phyloP scores from a whole-genome alignment of 2,888 invertebrate species.

The Sepiola atlantica region DNA sequence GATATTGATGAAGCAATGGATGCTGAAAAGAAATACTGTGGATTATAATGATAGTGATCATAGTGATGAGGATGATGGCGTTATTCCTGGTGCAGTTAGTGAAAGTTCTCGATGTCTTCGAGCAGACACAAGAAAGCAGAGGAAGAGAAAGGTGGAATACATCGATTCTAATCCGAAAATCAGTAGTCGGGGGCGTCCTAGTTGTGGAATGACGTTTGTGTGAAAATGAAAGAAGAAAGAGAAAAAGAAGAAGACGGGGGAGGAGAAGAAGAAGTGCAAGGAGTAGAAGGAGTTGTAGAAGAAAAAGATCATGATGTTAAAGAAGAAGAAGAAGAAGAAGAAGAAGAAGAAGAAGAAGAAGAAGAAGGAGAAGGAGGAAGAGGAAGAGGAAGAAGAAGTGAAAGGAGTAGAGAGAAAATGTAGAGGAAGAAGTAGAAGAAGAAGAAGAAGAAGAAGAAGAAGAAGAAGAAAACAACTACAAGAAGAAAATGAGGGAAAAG shows the following conservation, averaged over 20 bases:
- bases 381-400: not conserved
- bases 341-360: not conserved
- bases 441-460: not conserved
- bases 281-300: not conserved
- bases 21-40: no score
- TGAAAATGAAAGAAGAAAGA: not conserved
- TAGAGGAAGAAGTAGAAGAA: not conserved
- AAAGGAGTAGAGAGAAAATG: not conserved
- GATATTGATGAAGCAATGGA: no score
- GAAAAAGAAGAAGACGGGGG: not conserved
- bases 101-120: no score
- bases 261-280: not conserved
- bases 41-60: no score
- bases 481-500: not conserved
- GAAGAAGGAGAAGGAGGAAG: not conserved
- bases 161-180: no score
- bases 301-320: not conserved
- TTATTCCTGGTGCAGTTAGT: no score
- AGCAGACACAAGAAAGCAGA: no score
- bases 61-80: no score
- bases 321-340: not conserved
- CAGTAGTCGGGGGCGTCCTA: no score
- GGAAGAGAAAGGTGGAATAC: no score
- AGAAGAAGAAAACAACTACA: not conserved
- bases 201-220: no score